Evolutionary conservation across 2,113 vertebrate genomes (phyloP).

Genomic region (Acinonyx jubatus): DNA sequence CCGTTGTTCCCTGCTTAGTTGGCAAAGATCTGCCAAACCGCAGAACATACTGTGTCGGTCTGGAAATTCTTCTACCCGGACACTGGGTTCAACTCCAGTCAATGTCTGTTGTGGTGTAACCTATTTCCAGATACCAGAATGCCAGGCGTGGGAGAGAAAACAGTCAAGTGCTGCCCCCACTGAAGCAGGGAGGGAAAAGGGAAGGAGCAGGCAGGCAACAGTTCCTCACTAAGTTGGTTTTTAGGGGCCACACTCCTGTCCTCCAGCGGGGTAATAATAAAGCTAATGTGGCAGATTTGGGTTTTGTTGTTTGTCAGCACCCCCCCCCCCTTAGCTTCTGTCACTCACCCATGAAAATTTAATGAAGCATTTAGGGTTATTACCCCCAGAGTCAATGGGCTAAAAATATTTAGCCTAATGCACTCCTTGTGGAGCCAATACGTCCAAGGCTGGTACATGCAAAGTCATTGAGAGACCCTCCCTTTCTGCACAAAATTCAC

Average conservation of each 20-base stretch:
- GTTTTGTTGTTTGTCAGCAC: background rate
- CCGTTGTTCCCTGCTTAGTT: background rate
- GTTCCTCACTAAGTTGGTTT: conserved; percentile 62
- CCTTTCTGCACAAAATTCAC: conserved; percentile 84
- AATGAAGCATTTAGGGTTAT: conserved; percentile 88
- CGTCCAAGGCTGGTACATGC: conserved; percentile 80
- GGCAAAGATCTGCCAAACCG: background rate
- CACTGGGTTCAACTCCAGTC: background rate
- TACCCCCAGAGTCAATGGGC: conserved; percentile 86
- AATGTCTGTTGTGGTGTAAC: background rate
- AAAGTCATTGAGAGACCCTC: conserved; percentile 81
- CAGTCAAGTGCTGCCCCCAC: background rate
- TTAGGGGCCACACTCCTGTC: background rate
- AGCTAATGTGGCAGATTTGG: conserved; percentile 67
- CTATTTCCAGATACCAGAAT: background rate
- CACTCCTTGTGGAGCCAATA: conserved; percentile 81
- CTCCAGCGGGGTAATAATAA: conserved; percentile 65
- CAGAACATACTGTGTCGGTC: background rate
- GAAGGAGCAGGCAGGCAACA: background rate
- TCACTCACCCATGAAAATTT: conserved; percentile 87
- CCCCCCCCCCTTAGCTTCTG: conserved; percentile 74
- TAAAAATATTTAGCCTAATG: conserved; percentile 87
- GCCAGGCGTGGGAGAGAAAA: background rate
- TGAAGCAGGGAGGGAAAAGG: background rate
- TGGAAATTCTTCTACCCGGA: conserved; percentile 3